Evolutionary conservation across 2,888 invertebrate species (phyloP), one percentile per base, ranked within the genome.

Genomic region (Pachydiplax longipennis): DNA sequence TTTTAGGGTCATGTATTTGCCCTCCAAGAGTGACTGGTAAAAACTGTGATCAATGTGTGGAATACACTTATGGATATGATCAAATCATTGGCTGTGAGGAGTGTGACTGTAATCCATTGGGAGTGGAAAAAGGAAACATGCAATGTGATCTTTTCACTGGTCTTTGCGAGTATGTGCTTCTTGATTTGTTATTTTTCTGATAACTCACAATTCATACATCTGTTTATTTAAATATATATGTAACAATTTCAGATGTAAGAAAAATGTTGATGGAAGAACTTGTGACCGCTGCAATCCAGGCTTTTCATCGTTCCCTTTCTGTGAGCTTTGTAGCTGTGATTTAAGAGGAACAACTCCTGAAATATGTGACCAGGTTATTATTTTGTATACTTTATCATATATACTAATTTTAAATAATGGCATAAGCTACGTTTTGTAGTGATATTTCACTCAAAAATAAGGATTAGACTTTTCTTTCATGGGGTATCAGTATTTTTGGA

Each of bases 41-140:
- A 48, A 95, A 96, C 91, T 99, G 99, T 93, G 98, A 99, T 93
- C 96, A 96, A 92, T 99, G 99, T 94, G 96, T 96, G 91, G 96
- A 97, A 0, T 96, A 96, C 91, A 99, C 99, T 0, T 99, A 97
- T 93, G 99, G 99, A 80, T 99, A 97, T 93, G 98, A 99, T 95
- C 96, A 97, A 80, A 96, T 98, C 90, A 97, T 98, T 92, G 99
- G 99, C 12, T 99, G 99, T 94, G 98, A 98, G 94, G 97, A 97
- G 92, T 99, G 99, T 93, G 97, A 97, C 93, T 99, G 99, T 94
- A 96, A 98, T 93, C 96, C 96, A 0, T 94, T 97, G 61, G 99
- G 99, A 8, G 98, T 99, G 0, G 94, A 96, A 80, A 94, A 95
- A 92, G 96, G 96, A 61, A 96, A 97, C 92, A 94, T 97, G 91